phyloP scores from a whole-genome alignment of 2,888 invertebrate genomes.

The Tigriopus californicus region DNA sequence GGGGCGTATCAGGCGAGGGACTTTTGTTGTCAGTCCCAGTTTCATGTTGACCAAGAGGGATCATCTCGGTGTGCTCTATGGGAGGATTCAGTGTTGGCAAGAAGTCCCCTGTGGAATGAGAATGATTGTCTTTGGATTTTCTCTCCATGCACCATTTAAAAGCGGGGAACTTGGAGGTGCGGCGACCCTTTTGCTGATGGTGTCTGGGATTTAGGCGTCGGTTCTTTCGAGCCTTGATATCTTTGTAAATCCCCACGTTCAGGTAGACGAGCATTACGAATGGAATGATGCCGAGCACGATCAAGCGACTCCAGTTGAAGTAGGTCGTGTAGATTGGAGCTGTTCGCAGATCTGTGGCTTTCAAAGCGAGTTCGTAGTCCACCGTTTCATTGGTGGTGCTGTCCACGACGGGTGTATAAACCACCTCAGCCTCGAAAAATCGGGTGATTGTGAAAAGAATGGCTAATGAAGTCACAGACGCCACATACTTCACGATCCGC shows the following conservation, averaged over 20 bases:
- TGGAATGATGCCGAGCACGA: conserved; percentile 12
- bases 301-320: conserved; percentile 13
- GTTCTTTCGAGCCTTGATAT: neutral
- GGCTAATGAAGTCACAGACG: neutral
- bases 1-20: too few relatives aligned
- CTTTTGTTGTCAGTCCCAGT: neutral
- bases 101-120: too few relatives aligned
- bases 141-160: too few relatives aligned
- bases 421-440: conserved; percentile 10
- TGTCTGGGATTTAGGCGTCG: neutral
- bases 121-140: too few relatives aligned
- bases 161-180: too few relatives aligned
- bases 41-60: too few relatives aligned
- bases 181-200: too few relatives aligned
- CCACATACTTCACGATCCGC: conserved; percentile 8
- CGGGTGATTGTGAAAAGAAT: conserved; percentile 10
- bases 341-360: conserved; percentile 2
- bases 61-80: too few relatives aligned
- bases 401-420: neutral
- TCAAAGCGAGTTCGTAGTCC: neutral
- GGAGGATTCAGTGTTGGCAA: too few relatives aligned
- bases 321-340: neutral
- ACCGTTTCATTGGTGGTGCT: neutral
- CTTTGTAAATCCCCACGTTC: conserved; percentile 6
- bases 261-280: conserved; percentile 7